Evolutionary conservation across 1,140 invertebrate species (phyloP).

Genomic region (Triops cancriformis): DNA sequence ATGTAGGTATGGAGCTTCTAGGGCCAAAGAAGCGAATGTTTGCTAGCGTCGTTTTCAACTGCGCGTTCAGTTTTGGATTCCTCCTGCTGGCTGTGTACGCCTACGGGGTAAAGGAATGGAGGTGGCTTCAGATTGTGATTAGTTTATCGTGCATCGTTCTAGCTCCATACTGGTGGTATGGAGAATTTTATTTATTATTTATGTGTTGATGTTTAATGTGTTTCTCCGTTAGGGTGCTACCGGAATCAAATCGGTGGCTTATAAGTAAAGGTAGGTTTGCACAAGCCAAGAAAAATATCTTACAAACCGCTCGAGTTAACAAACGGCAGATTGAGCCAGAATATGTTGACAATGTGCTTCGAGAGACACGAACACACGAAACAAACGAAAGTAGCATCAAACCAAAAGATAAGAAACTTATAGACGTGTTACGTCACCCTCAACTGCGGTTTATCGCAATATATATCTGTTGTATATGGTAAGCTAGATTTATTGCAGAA

Average conservation of each 20-base stretch:
- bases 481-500: neutral
- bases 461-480: neutral
- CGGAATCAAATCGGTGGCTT: conserved; percentile 43
- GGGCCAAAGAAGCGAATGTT: conserved; percentile 34
- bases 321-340: neutral
- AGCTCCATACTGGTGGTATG: conserved; percentile 36
- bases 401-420: neutral
- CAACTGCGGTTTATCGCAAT: neutral
- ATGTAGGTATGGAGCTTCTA: conserved; percentile 36
- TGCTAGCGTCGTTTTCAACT: conserved; percentile 36
- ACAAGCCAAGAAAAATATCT: conserved; percentile 35
- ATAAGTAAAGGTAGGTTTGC: conserved; percentile 37
- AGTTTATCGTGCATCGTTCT: conserved; percentile 30
- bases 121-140: conserved; percentile 33
- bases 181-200: neutral
- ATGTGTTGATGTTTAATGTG: neutral
- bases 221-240: conserved; percentile 30
- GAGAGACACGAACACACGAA: neutral
- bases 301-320: conserved; percentile 34
- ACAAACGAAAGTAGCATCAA: neutral
- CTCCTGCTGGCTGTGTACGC: conserved; percentile 36
- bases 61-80: conserved; percentile 38
- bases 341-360: neutral
- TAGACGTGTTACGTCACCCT: neutral
- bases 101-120: conserved; percentile 35